Conservation (phyloP, 2,888 invertebrate genomes). For the Drosophila cyrtoloma region DNA sequence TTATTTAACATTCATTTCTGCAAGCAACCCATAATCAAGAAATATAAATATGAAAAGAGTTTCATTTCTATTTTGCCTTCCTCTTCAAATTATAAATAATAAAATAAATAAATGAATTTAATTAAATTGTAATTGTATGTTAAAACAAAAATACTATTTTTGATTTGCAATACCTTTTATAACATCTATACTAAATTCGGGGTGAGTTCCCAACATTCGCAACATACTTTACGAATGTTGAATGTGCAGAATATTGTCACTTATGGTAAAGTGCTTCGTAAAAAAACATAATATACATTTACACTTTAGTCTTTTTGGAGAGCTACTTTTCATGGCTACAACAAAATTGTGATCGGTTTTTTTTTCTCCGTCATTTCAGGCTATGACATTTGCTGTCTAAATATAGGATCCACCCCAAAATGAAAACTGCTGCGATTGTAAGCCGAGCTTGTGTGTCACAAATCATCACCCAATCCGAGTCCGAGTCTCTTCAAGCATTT, state of each 20-base stretch:
- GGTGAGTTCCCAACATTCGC: not conserved
- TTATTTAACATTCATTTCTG: not conserved
- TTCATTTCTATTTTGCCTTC: not conserved
- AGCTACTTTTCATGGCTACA: not conserved
- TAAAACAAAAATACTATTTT: not conserved
- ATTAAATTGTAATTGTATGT: not conserved
- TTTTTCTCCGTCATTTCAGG: not conserved
- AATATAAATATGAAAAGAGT: not conserved
- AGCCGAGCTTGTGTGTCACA: constrained; percentile 54
- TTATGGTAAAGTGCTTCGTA: too few species aligned
- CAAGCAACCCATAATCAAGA: not conserved
- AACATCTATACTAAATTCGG: not conserved
- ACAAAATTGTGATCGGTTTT: not conserved
- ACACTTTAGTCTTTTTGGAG: not conserved
- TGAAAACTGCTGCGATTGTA: constrained; percentile 15
- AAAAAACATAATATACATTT: not conserved
- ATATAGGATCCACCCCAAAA: constrained; percentile 48
- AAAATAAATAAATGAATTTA: not conserved
- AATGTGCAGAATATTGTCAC: too few species aligned
- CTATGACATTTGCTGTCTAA: constrained; percentile 42
- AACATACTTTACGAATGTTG: too few species aligned
- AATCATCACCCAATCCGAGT: constrained; percentile 46
- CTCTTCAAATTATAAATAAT: not conserved
- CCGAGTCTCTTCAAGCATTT: constrained; percentile 7
- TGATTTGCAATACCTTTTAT: not conserved